phyloP scores from a whole-genome alignment of 2,888 invertebrate genomes.

The Fissipunctia ypsillon region DNA sequence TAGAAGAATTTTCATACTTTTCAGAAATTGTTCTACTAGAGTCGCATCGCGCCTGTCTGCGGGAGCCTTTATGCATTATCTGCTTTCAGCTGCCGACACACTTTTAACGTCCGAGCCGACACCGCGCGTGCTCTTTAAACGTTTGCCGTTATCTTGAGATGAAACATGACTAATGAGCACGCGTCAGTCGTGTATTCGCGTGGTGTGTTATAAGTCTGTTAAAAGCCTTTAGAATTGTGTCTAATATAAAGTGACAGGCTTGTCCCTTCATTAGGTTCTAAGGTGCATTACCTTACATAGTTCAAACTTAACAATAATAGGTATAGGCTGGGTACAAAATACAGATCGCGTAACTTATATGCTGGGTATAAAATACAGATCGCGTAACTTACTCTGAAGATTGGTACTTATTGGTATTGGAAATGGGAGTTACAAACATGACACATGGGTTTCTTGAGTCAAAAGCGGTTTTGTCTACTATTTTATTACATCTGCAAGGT shows the following conservation, averaged over 20 bases:
- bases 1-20: too few relatives aligned
- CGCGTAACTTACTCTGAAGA: neutral
- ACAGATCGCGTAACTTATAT: neutral
- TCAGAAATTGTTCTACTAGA: too few relatives aligned
- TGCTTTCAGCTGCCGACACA: conserved; percentile 12
- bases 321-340: neutral
- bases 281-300: neutral
- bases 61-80: neutral
- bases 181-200: neutral
- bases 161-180: conserved; percentile 25
- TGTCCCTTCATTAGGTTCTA: neutral
- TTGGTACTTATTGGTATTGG: neutral
- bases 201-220: neutral
- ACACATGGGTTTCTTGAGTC: neutral
- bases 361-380: neutral
- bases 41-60: too few relatives aligned
- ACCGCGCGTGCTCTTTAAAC: conserved; percentile 7
- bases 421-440: neutral
- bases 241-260: conserved; percentile 13
- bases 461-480: neutral
- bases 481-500: neutral
- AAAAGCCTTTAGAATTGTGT: neutral
- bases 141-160: conserved; percentile 14
- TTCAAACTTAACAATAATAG: neutral
- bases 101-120: neutral